Percentiles rank a stretch among this genome's conserved stretches.
Evolutionary conservation across 2,797 vertebrate species (phyloP).

Genomic region (Lophius americanus): DNA sequence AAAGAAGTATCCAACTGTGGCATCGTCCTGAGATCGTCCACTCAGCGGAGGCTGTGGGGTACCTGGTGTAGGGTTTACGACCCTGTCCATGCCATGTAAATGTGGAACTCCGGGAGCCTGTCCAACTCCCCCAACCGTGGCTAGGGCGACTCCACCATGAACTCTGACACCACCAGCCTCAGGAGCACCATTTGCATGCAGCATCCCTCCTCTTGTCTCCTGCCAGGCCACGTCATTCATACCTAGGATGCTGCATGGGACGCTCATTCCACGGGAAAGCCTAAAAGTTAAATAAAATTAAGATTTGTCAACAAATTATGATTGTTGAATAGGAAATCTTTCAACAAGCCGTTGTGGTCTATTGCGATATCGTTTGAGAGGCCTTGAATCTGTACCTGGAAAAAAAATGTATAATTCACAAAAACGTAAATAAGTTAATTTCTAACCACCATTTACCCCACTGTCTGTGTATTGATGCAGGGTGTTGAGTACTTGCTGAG

Average conservation of each 20-base stretch:
- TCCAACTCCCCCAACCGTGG: constrained; percentile 66
- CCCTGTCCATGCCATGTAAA: constrained; percentile 76
- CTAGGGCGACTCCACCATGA: constrained; percentile 70
- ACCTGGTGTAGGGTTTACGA: constrained; percentile 63
- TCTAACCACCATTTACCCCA: too few species aligned
- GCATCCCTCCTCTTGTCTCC: constrained; percentile 84
- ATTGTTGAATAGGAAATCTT: too few species aligned
- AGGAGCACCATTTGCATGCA: constrained; percentile 80
- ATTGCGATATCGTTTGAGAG: too few species aligned
- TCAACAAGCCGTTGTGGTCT: too few species aligned
- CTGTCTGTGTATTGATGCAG: too few species aligned
- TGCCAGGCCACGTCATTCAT: constrained; percentile 88
- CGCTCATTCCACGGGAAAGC: constrained; percentile 83
- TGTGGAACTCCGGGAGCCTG: constrained; percentile 72
- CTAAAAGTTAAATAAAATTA: constrained; percentile 41
- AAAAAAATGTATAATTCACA: too few species aligned
- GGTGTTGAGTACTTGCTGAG: too few species aligned
- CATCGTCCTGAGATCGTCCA: constrained; percentile 80
- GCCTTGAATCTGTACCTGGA: too few species aligned
- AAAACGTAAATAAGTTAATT: too few species aligned
- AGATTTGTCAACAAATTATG: neutral
- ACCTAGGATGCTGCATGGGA: constrained; percentile 85
- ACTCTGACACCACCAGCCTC: constrained; percentile 74
- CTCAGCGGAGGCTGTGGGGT: constrained; percentile 76
- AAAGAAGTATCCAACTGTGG: constrained; percentile 83